A percentile compares a stretch with the other conserved stretches of the same genome.
These are phyloP conservation scores for Phyllostomus discolor DNA, from an alignment of 2,113 vertebrate genomes.

Conservation along the genomic window DNA sequence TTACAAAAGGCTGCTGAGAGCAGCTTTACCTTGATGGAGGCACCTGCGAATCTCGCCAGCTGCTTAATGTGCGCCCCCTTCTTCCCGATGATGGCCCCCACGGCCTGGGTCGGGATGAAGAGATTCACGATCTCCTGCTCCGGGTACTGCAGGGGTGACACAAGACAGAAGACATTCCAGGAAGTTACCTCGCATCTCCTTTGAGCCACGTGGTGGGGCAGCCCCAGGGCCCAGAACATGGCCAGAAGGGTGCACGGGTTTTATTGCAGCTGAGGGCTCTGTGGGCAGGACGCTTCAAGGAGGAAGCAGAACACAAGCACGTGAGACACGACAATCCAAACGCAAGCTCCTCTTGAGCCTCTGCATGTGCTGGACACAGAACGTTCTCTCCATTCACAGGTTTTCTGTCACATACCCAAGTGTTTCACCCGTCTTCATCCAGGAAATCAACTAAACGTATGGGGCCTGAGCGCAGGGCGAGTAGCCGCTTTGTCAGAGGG, in stretches of 20 bases:
- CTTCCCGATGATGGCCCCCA: constrained; percentile 96
- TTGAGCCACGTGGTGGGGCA: neutral
- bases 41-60: constrained; percentile 93
- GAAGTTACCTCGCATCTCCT: no score
- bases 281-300: neutral
- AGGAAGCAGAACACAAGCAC: neutral
- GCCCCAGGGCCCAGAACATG: neutral
- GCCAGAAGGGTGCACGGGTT: accelerated
- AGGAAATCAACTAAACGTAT: neutral
- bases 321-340: accelerated
- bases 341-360: neutral
- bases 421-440: neutral
- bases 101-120: constrained; percentile 96
- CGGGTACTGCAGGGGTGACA: constrained; percentile 78
- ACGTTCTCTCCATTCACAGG: neutral
- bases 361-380: neutral
- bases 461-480: no score
- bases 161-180: neutral
- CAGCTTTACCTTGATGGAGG: constrained; percentile 93
- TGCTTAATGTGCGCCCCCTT: constrained; percentile 98
- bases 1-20: accelerated
- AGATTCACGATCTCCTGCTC: constrained; percentile 96
- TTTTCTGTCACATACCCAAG: neutral
- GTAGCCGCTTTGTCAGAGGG: neutral
- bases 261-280: neutral